These are phyloP conservation scores for Antennarius striatus DNA, from an alignment of 2,113 vertebrate species.

Conservation along the genomic window DNA sequence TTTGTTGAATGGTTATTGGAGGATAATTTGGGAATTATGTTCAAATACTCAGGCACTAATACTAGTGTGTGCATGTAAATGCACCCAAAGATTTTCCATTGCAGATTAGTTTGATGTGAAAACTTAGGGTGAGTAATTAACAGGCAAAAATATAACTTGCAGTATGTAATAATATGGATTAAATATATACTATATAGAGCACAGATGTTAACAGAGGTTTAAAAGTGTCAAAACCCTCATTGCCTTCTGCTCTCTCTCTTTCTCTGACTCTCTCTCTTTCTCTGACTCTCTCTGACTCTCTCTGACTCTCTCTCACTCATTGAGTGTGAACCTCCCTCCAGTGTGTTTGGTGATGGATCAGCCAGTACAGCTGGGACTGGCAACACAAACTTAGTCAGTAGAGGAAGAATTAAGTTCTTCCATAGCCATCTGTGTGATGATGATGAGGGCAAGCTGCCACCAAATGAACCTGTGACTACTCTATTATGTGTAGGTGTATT, in stretches of 20 bases:
- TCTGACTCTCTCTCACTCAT: background rate
- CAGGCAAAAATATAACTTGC: too few relatives aligned
- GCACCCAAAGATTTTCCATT: too few relatives aligned
- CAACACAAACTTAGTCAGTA: slow-evolving; percentile 69
- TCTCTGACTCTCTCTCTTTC: background rate
- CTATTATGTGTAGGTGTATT: slow-evolving; percentile 4
- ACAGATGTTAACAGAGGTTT: too few relatives aligned
- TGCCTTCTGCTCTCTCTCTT: background rate
- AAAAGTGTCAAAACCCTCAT: too few relatives aligned
- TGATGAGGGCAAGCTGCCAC: slow-evolving; percentile 59
- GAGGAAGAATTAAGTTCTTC: slow-evolving; percentile 74
- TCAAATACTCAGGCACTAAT: too few relatives aligned
- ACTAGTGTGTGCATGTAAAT: too few relatives aligned
- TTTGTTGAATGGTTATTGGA: too few relatives aligned
- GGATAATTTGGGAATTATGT: too few relatives aligned
- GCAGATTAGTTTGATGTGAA: too few relatives aligned
- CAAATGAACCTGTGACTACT: slow-evolving; percentile 62
- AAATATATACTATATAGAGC: too few relatives aligned
- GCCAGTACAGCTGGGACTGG: slow-evolving; percentile 58
- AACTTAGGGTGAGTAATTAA: too few relatives aligned
- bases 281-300: background rate
- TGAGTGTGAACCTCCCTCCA: slow-evolving; percentile 8
- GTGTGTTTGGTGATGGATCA: slow-evolving; percentile 68
- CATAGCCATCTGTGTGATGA: slow-evolving; percentile 73
- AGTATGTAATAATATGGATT: too few relatives aligned